A percentile compares a stretch with the other conserved stretches of the same genome.
phyloP scores from a whole-genome alignment of 2,888 invertebrate genomes.

The Drosophila maculinotata region DNA sequence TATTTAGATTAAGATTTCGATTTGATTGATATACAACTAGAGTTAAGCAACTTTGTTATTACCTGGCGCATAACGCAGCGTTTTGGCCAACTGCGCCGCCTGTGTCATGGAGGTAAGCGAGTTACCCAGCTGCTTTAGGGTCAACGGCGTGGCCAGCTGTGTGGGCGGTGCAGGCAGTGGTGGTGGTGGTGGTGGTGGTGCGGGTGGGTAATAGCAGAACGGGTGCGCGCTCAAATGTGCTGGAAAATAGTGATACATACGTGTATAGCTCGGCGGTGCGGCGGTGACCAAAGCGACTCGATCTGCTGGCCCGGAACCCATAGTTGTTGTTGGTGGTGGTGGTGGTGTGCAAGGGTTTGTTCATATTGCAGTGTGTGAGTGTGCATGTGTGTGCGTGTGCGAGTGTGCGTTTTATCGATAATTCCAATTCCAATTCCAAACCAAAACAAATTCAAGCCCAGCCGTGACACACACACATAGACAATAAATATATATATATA shows the following conservation, averaged over 20 bases:
- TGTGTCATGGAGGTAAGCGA: conserved; percentile 83
- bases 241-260: conserved; percentile 88
- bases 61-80: conserved; percentile 85
- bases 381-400: conserved; percentile 38
- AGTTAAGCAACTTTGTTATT: conserved; percentile 49
- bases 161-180: conserved; percentile 78
- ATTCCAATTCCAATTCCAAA: conserved; percentile 53
- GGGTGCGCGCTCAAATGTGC: conserved; percentile 86
- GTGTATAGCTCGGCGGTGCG: conserved; percentile 88
- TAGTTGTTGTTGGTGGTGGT: too few species aligned
- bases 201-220: conserved; percentile 85
- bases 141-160: conserved; percentile 83
- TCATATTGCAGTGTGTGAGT: conserved; percentile 26
- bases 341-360: conserved; percentile 37
- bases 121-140: conserved; percentile 84
- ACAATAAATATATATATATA: conserved; percentile 25
- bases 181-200: conserved; percentile 82
- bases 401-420: conserved; percentile 48
- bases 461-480: conserved; percentile 62
- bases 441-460: conserved; percentile 66
- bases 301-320: conserved; percentile 85
- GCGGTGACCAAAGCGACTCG: conserved; percentile 88
- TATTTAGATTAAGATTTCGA: neutral
- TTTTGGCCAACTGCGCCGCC: conserved; percentile 85
- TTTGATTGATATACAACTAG: conserved; percentile 10